Percentiles rank a stretch among this genome's conserved stretches.
These are phyloP conservation scores for Paraescarpia echinospica DNA, from an alignment of 1,140 invertebrate species.

Conservation along the genomic window DNA sequence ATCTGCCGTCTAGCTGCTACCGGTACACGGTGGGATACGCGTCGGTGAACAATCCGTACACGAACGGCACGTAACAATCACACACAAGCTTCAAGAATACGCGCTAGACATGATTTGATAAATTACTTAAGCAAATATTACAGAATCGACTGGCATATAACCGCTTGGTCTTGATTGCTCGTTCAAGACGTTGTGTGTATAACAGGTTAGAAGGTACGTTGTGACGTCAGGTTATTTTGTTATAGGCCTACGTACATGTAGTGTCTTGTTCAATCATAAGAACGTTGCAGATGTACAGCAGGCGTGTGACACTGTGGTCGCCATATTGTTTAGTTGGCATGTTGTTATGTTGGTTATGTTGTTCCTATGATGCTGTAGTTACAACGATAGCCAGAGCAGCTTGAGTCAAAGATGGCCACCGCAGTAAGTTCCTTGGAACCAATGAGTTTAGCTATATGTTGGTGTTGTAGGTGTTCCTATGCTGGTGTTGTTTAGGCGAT, in stretches of 20 bases:
- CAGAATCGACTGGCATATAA: neutral
- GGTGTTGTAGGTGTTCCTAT: too few relatives aligned
- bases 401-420: too few relatives aligned
- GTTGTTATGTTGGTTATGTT: neutral
- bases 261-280: neutral
- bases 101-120: neutral
- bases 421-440: too few relatives aligned
- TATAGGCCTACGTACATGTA: neutral
- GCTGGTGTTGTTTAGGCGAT: too few relatives aligned
- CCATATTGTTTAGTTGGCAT: neutral
- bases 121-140: neutral
- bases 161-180: neutral
- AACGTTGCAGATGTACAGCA: neutral
- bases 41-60: neutral
- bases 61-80: neutral
- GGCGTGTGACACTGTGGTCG: neutral
- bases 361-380: too few relatives aligned
- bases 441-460: too few relatives aligned
- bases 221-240: neutral
- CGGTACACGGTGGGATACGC: neutral
- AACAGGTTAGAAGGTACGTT: neutral
- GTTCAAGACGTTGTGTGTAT: neutral
- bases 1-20: neutral
- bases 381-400: too few relatives aligned
- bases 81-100: neutral